phyloP scores from a whole-genome alignment of 1,140 invertebrate species.

The Monochamus saltuarius region DNA sequence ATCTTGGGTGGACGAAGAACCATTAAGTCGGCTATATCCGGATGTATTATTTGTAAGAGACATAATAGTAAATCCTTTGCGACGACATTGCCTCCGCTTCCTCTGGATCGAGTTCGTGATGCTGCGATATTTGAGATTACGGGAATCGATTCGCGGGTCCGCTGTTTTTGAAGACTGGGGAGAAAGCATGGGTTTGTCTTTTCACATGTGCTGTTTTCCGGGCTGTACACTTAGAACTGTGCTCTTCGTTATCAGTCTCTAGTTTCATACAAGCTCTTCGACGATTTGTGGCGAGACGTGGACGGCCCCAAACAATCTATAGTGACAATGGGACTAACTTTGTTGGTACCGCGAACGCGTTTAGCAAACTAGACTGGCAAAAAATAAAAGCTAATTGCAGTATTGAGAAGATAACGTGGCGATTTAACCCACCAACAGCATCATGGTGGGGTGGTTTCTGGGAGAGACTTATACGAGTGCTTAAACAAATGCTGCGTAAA shows the following conservation, averaged over 20 bases:
- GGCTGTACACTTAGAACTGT: too few relatives aligned
- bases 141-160: too few relatives aligned
- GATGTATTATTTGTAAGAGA: constrained; percentile 33
- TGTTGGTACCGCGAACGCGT: constrained; percentile 36
- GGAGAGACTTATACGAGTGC: constrained; percentile 49
- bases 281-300: constrained; percentile 2
- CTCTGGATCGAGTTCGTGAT: too few relatives aligned
- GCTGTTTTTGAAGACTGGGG: too few relatives aligned
- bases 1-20: too few relatives aligned
- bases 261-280: constrained; percentile 8
- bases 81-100: too few relatives aligned
- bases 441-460: constrained; percentile 53
- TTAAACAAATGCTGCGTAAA: constrained; percentile 43
- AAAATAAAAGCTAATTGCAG: background rate
- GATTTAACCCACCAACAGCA: constrained; percentile 38
- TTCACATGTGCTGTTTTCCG: too few relatives aligned
- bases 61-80: too few relatives aligned
- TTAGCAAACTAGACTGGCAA: constrained; percentile 37
- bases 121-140: too few relatives aligned
- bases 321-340: constrained; percentile 53
- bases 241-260: too few relatives aligned
- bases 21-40: too few relatives aligned
- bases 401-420: constrained; percentile 20
- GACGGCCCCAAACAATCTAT: constrained; percentile 35
- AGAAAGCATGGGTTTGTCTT: too few relatives aligned